Conservation (phyloP, 2,797 vertebrate genomes). For the Tokudaia muenninki region DNA sequence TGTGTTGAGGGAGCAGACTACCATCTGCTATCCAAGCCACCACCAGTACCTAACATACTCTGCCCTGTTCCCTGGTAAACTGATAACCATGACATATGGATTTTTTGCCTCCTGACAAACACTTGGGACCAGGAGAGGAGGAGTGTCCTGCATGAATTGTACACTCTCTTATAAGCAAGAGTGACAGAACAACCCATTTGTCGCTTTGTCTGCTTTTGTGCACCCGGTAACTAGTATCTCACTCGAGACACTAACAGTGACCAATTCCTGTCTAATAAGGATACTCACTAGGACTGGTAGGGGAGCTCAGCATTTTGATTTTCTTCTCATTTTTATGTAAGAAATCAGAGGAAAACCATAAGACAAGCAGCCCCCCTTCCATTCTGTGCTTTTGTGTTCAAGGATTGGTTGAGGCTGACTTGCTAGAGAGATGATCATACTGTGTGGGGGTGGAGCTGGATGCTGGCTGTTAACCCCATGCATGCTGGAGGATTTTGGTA, state of each 20-base stretch:
- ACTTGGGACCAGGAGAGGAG: slow-evolving; percentile 52
- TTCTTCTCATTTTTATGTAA: slow-evolving; percentile 71
- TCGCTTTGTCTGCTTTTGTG: slow-evolving; percentile 79
- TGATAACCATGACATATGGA: slow-evolving; percentile 78
- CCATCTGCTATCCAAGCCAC: slow-evolving; percentile 61
- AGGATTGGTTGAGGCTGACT: slow-evolving; percentile 72
- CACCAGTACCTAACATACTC: slow-evolving; percentile 68
- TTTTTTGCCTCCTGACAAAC: slow-evolving; percentile 74
- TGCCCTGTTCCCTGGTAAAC: slow-evolving; percentile 76
- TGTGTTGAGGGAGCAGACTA: background rate
- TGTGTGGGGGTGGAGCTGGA: slow-evolving; percentile 61
- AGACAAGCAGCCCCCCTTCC: slow-evolving; percentile 60
- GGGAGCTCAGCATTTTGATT: background rate
- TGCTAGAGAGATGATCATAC: slow-evolving; percentile 74
- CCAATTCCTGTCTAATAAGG: slow-evolving; percentile 73
- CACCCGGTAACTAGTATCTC: slow-evolving; percentile 58
- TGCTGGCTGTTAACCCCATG: slow-evolving; percentile 78
- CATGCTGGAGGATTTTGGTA: background rate
- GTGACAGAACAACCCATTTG: slow-evolving; percentile 81
- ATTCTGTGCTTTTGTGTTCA: slow-evolving; percentile 79
- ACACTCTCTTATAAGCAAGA: slow-evolving; percentile 66
- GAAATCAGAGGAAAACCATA: slow-evolving; percentile 70
- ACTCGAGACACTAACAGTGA: slow-evolving; percentile 65
- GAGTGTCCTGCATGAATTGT: background rate
- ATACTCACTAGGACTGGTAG: slow-evolving; percentile 12